phyloP scores from a whole-genome alignment of 2,797 vertebrate genomes.

The Chiloscyllium punctatum region DNA sequence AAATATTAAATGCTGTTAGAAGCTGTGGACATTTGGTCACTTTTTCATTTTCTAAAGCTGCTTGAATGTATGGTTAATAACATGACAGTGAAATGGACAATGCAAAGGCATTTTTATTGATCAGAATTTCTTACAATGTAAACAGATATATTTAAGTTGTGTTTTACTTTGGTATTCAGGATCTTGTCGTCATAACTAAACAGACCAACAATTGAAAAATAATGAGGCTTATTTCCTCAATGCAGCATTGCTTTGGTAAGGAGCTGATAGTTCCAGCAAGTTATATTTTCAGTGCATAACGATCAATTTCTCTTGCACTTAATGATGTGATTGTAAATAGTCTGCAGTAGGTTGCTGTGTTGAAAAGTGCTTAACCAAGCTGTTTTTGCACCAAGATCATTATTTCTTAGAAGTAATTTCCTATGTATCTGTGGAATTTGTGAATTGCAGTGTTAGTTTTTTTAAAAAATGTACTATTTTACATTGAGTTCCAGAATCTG shows the following conservation, averaged over 20 bases:
- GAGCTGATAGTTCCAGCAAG: not conserved
- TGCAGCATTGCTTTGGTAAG: not conserved
- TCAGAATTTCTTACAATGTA: not conserved
- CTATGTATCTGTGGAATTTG: not conserved
- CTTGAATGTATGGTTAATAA: not conserved
- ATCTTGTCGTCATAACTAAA: not conserved
- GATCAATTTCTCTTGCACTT: not conserved
- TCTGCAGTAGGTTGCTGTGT: not conserved
- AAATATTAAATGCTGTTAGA: not conserved
- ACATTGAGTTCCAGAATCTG: not conserved
- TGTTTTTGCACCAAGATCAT: not conserved
- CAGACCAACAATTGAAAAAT: not conserved
- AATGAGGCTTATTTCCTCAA: not conserved
- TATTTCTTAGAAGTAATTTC: not conserved
- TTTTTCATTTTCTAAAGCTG: not conserved
- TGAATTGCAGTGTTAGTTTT: not conserved
- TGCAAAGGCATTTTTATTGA: not conserved
- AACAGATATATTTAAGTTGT: not conserved
- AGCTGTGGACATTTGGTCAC: not conserved
- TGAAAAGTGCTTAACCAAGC: conserved; percentile 20
- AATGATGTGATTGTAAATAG: conserved; percentile 15
- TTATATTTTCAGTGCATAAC: not conserved
- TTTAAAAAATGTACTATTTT: not conserved
- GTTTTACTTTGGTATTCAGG: not conserved
- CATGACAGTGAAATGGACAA: not conserved